phyloP scores from a whole-genome alignment of 1,140 invertebrate genomes.

The Anastrepha ludens region DNA sequence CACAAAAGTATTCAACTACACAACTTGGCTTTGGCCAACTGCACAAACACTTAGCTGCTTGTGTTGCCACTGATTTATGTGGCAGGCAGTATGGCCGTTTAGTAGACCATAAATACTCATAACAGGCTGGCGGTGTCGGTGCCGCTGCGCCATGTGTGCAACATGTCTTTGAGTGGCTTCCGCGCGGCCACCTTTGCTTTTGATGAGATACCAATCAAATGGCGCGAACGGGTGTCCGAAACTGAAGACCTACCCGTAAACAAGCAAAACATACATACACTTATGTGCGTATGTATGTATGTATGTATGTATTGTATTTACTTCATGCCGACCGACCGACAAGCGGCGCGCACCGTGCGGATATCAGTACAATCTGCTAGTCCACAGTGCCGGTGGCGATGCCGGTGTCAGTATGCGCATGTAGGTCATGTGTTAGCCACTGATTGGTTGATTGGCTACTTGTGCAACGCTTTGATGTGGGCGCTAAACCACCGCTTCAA shows the following conservation, averaged over 20 bases:
- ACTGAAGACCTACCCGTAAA: slow-evolving; percentile 45
- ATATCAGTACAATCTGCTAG: slow-evolving; percentile 16
- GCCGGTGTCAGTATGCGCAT: neutral
- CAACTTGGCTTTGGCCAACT: too few species aligned
- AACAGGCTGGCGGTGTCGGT: neutral
- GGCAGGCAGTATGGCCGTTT: slow-evolving; percentile 45
- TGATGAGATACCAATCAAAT: slow-evolving; percentile 52
- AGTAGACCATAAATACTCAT: slow-evolving; percentile 33
- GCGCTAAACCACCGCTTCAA: slow-evolving; percentile 27
- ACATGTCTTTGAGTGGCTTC: slow-evolving; percentile 48
- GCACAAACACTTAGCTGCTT: neutral
- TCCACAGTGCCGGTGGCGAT: slow-evolving; percentile 30
- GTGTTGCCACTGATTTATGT: slow-evolving; percentile 35
- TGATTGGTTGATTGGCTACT: slow-evolving; percentile 54
- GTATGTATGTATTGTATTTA: too few species aligned
- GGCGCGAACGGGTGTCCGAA: slow-evolving; percentile 31
- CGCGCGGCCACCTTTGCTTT: slow-evolving; percentile 37
- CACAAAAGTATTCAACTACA: neutral
- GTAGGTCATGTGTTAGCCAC: slow-evolving; percentile 29
- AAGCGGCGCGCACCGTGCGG: neutral
- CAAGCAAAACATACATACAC: slow-evolving; percentile 9
- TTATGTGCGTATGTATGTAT: neutral
- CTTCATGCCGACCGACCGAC: too few species aligned
- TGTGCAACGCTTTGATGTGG: slow-evolving; percentile 25
- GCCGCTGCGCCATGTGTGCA: slow-evolving; percentile 14